These are phyloP conservation scores for Euplagia quadripunctaria DNA, from an alignment of 2,888 invertebrate species.

Conservation along the genomic window DNA sequence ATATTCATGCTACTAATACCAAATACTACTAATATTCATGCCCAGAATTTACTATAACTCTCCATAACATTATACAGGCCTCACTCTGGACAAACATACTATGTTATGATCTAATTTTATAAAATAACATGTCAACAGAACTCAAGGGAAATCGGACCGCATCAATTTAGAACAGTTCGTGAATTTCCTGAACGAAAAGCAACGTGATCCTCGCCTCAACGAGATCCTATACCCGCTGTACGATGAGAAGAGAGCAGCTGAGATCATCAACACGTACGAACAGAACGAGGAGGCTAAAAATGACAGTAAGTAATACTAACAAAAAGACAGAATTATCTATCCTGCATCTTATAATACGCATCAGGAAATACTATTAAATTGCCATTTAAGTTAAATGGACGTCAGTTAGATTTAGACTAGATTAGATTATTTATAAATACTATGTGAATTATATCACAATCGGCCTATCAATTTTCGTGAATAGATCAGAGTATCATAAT, in stretches of 20 bases:
- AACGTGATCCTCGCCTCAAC: conserved; percentile 98
- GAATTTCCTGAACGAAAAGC: conserved; percentile 98
- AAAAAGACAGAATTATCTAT: background rate
- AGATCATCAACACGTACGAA: conserved; percentile 98
- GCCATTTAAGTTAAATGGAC: no score
- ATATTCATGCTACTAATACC: no score
- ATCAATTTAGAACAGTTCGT: conserved; percentile 96
- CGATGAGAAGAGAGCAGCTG: conserved; percentile 96
- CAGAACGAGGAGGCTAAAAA: conserved; percentile 91
- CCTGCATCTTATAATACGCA: background rate
- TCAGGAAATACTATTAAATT: background rate
- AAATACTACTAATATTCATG: background rate
- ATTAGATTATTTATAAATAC: no score
- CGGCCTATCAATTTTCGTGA: background rate
- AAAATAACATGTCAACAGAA: conserved; percentile 84
- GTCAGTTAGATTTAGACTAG: background rate
- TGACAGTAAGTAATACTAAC: conserved; percentile 87
- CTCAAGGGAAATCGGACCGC: conserved; percentile 95
- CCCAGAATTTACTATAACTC: background rate
- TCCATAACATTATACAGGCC: background rate
- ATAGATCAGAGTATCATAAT: background rate
- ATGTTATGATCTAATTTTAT: background rate
- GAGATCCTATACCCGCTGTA: conserved; percentile 99
- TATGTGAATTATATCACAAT: no score
- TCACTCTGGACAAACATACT: background rate